Percentiles rank a stretch among this genome's conserved stretches.
Evolutionary conservation across 1,140 invertebrate genomes (phyloP).

Genomic region (Diorhabda sublineata): DNA sequence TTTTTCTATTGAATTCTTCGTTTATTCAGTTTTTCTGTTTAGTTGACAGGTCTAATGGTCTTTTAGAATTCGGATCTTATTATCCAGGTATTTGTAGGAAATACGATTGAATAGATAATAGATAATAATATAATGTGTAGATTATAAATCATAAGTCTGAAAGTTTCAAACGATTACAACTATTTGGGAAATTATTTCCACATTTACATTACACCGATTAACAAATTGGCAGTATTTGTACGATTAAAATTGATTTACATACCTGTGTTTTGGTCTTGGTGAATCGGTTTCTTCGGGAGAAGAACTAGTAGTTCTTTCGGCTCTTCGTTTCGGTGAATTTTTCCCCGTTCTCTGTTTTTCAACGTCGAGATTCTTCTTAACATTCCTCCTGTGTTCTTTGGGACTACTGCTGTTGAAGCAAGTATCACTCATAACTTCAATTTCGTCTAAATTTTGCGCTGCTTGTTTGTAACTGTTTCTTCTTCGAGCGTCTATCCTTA

Average conservation of each 20-base stretch:
- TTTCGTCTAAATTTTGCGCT: slow-evolving; percentile 40
- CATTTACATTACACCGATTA: too few relatives aligned
- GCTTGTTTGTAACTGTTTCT: slow-evolving; percentile 44
- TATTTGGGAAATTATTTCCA: too few relatives aligned
- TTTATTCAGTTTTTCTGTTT: too few relatives aligned
- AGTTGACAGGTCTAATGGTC: too few relatives aligned
- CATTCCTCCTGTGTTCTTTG: slow-evolving; percentile 33
- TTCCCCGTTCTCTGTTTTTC: slow-evolving; percentile 31
- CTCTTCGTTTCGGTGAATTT: slow-evolving; percentile 35
- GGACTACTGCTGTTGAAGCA: slow-evolving; percentile 21
- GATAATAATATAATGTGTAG: too few relatives aligned
- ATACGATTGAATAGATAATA: too few relatives aligned
- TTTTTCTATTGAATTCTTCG: too few relatives aligned
- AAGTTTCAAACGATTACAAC: too few relatives aligned
- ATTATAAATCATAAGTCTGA: too few relatives aligned
- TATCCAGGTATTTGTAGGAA: too few relatives aligned
- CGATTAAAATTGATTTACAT: slow-evolving; percentile 5
- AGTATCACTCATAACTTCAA: slow-evolving; percentile 33
- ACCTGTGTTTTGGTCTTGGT: slow-evolving; percentile 39
- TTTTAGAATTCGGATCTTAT: too few relatives aligned
- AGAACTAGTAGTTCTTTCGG: slow-evolving; percentile 31
- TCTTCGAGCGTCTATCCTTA: slow-evolving; percentile 37
- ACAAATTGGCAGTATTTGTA: too few relatives aligned
- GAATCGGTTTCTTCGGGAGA: slow-evolving; percentile 39
- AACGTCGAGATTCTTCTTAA: slow-evolving; percentile 31